phyloP scores from a whole-genome alignment of 2,113 vertebrate genomes.

The Brienomyrus longianalis region DNA sequence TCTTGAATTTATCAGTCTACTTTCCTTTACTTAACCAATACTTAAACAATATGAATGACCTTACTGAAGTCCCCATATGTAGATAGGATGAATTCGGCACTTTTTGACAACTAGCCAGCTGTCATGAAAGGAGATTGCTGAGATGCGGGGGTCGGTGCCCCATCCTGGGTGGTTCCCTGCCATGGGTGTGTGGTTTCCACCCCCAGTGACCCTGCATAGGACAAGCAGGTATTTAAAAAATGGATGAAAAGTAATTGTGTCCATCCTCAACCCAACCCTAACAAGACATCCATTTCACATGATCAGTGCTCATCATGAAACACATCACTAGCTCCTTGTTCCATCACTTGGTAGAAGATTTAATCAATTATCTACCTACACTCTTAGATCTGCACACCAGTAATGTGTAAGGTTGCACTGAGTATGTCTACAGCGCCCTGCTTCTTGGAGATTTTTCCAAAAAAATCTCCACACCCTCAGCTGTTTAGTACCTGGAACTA shows the following conservation, averaged over 20 bases:
- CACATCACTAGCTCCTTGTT: neutral
- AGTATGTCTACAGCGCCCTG: neutral
- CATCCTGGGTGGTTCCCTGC: neutral
- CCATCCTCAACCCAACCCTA: neutral
- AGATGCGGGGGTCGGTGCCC: neutral
- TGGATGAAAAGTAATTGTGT: neutral
- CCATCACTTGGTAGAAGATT: neutral
- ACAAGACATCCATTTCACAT: neutral
- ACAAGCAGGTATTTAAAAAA: neutral
- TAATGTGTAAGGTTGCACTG: neutral
- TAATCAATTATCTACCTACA: too few species aligned
- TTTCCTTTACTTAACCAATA: neutral
- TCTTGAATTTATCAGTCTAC: neutral
- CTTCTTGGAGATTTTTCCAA: neutral
- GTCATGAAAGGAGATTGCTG: neutral
- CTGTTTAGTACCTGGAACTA: constrained; percentile 1
- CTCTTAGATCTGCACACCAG: neutral
- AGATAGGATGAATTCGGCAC: neutral
- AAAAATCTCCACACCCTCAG: neutral
- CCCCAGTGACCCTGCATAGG: neutral
- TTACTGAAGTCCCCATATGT: neutral
- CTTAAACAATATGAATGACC: neutral
- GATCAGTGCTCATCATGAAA: neutral
- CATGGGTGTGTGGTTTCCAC: neutral
- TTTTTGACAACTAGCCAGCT: neutral